Base-by-base conservation (phyloP, 2,888 invertebrate genomes). In the Acrobasis repandana region DNA sequence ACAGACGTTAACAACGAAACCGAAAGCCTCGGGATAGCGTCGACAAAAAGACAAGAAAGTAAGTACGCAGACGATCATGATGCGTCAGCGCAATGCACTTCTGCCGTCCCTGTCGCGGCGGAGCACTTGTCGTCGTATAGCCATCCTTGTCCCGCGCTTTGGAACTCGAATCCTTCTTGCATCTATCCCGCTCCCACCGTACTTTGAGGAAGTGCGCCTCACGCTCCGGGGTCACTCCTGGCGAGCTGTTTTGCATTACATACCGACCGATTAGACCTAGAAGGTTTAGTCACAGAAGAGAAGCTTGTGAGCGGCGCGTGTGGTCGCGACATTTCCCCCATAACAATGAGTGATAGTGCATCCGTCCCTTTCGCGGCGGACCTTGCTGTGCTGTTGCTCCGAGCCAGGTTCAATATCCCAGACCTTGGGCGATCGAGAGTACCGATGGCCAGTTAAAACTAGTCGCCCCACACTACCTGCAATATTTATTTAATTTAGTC, bases 351-450 rank as follows among this genome's bases (percentile, higher is more conserved):
- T 88, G 88, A 86, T 85, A 88, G 89, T 86, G 80, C 84, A 84
- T 84, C 86, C 84, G 86, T 90, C 88, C 83, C 88, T 86, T 81
- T 87, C 89, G 77, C 85, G 80, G 82, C 86, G 82, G 82, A 78
- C 83, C 86, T 87, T 80, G 85, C 72, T 77, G 86, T 85, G 86
- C 85, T 83, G 84, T 86, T 85, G 88, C 85, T 80, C 87, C 85
- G 85, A 64, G 83, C 74, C 85, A 90, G 85, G 91, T 91, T 92
- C 91, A 91, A 91, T 86, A 91, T 90, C 89, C 91, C 91, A 90
- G 90, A 86, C 90, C 90, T 90, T 90, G 90, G 85, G 71, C 88
- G 89, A 82, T 80, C 86, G 86, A 84, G 84, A 82, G 81, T 79
- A 81, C 82, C 80, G 65, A 76, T 76, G 81, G 75, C 76, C 85